These are phyloP conservation scores for Agonopterix heracliana DNA, from an alignment of 2,888 invertebrate species.

Conservation along the genomic window DNA sequence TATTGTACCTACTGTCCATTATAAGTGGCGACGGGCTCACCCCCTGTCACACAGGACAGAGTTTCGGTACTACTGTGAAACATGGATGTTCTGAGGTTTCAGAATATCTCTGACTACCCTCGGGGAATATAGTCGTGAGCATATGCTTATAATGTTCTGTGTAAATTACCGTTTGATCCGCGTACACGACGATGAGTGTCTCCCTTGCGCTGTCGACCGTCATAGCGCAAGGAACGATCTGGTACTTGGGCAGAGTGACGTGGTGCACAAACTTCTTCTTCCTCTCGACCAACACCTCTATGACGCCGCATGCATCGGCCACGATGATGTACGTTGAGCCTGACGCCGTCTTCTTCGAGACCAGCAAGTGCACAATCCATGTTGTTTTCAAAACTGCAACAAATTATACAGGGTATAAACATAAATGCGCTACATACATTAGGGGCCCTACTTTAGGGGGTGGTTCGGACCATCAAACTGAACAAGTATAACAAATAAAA, in stretches of 20 bases:
- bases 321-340: conserved; percentile 75
- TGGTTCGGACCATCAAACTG: too few relatives aligned
- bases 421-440: too few relatives aligned
- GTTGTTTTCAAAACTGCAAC: conserved; percentile 74
- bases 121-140: too few relatives aligned
- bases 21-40: too few relatives aligned
- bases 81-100: too few relatives aligned
- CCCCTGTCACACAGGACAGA: too few relatives aligned
- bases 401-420: neutral
- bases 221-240: conserved; percentile 82
- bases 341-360: conserved; percentile 33
- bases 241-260: conserved; percentile 82
- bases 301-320: conserved; percentile 79
- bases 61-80: too few relatives aligned
- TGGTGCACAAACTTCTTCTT: conserved; percentile 48
- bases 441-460: too few relatives aligned
- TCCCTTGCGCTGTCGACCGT: conserved; percentile 77
- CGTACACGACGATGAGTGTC: conserved; percentile 82
- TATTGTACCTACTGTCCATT: too few relatives aligned
- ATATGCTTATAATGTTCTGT: too few relatives aligned
- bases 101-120: too few relatives aligned
- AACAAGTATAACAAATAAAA: too few relatives aligned
- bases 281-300: conserved; percentile 78
- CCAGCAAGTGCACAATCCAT: conserved; percentile 61
- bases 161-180: conserved; percentile 82